Evolutionary conservation across 2,113 vertebrate genomes (phyloP).

Genomic region (Ellobius talpinus): DNA sequence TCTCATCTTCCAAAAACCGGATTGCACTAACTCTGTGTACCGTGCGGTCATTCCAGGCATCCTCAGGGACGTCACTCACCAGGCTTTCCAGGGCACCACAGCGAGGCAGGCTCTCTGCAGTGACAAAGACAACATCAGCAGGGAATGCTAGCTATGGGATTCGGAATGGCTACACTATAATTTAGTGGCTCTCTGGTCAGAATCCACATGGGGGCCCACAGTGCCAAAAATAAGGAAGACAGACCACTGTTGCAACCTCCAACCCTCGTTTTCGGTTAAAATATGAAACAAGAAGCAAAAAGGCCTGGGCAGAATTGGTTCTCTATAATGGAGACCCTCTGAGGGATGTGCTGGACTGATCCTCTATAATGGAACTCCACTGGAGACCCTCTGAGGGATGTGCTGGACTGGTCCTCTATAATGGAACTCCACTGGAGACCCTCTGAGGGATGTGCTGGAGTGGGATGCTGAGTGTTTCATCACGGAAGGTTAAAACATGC

Average conservation of each 20-base stretch:
- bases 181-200: no score
- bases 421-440: no score
- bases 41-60: conserved; percentile 93
- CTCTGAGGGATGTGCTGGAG: no score
- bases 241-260: not conserved
- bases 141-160: not conserved
- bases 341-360: no score
- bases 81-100: conserved; percentile 95
- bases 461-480: not conserved
- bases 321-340: not conserved
- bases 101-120: conserved; percentile 93
- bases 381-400: no score
- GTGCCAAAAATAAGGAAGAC: not conserved
- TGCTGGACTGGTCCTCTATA: no score
- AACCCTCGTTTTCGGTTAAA: not conserved
- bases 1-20: conserved; percentile 95
- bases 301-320: not conserved
- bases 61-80: conserved; percentile 93
- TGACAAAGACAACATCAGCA: not conserved
- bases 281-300: not conserved
- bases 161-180: not conserved
- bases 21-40: conserved; percentile 95
- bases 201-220: not conserved
- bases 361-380: not conserved
- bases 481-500: not conserved